Conservation (phyloP, 1,140 invertebrate species). For the Micrasema minimum region DNA sequence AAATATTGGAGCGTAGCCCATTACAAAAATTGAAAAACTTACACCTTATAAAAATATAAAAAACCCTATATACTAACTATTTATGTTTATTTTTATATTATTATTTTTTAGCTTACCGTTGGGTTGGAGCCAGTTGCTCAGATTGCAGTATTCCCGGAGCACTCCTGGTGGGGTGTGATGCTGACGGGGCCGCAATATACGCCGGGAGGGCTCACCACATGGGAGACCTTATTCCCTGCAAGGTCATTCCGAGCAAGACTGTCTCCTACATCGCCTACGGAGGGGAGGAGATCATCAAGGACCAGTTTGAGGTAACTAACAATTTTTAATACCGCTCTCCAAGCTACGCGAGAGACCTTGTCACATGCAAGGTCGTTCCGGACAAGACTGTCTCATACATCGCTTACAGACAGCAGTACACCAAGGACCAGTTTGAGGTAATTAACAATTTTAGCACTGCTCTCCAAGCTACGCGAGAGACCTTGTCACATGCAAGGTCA, state of each 20-base stretch:
- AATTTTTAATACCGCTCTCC: too few relatives aligned
- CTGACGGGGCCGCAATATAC: slow-evolving; percentile 77
- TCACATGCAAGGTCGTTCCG: not conserved
- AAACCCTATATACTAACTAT: too few relatives aligned
- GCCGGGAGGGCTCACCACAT: slow-evolving; percentile 78
- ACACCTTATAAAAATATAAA: too few relatives aligned
- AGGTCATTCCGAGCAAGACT: slow-evolving; percentile 75
- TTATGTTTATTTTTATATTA: too few relatives aligned
- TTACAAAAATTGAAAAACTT: too few relatives aligned
- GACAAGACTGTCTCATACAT: not conserved
- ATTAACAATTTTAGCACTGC: too few relatives aligned
- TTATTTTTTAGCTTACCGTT: slow-evolving; percentile 60
- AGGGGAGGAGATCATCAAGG: slow-evolving; percentile 72
- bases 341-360: slow-evolving; percentile 69
- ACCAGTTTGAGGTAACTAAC: slow-evolving; percentile 73
- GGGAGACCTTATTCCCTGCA: slow-evolving; percentile 80
- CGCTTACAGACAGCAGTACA: slow-evolving; percentile 69
- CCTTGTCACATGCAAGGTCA: slow-evolving; percentile 80
- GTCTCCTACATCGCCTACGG: slow-evolving; percentile 73
- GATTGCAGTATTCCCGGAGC: slow-evolving; percentile 66
- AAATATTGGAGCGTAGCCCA: too few relatives aligned
- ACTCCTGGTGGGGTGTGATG: slow-evolving; percentile 75
- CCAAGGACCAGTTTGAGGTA: slow-evolving; percentile 75
- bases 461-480: slow-evolving; percentile 79
- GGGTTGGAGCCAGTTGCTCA: slow-evolving; percentile 63